These are phyloP conservation scores for Anoplopoma fimbria DNA, from an alignment of 2,113 vertebrate species.

Conservation along the genomic window DNA sequence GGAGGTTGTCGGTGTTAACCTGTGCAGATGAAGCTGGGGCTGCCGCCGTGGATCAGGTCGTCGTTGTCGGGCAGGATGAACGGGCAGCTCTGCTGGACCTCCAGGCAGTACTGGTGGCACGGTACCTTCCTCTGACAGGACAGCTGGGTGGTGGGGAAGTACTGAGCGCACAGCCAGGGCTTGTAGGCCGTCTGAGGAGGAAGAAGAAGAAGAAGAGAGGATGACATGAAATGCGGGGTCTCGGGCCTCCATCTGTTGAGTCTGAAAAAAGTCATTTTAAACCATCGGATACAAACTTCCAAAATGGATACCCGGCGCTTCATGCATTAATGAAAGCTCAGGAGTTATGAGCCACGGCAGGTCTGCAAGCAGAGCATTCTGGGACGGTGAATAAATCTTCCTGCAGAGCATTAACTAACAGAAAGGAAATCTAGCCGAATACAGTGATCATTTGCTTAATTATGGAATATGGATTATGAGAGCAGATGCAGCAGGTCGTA, in stretches of 20 bases:
- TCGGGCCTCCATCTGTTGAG: constrained; percentile 17
- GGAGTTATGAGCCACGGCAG: constrained; percentile 4
- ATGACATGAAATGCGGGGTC: constrained; percentile 6
- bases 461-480: not conserved
- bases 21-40: constrained; percentile 99
- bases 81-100: constrained; percentile 98
- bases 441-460: not conserved
- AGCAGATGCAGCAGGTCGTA: not conserved
- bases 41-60: constrained; percentile 97
- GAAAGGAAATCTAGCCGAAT: constrained; percentile 1
- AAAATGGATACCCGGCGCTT: constrained; percentile 19
- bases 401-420: not conserved
- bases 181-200: constrained; percentile 94
- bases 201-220: constrained; percentile 36
- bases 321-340: constrained; percentile 22
- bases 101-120: constrained; percentile 98
- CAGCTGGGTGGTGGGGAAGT: constrained; percentile 95
- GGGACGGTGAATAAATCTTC: not conserved
- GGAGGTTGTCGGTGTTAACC: constrained; percentile 82
- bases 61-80: constrained; percentile 99
- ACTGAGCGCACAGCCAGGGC: constrained; percentile 99
- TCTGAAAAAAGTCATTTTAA: constrained; percentile 10
- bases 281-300: not conserved
- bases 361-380: constrained; percentile 4
- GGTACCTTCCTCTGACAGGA: constrained; percentile 95